These are phyloP conservation scores for Stegastes partitus DNA, from an alignment of 2,113 vertebrate species.

Conservation along the genomic window DNA sequence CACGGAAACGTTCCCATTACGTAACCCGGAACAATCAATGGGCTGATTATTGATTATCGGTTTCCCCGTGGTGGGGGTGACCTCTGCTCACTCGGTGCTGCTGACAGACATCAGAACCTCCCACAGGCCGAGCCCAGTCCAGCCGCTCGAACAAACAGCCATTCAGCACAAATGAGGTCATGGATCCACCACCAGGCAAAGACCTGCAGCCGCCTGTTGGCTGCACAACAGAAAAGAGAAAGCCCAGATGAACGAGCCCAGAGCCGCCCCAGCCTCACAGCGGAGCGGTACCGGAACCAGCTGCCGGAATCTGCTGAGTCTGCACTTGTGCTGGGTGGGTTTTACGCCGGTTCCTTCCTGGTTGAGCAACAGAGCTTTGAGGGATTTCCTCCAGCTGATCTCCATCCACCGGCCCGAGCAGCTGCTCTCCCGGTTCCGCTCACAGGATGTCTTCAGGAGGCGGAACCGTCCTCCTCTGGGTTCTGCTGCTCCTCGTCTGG, in stretches of 20 bases:
- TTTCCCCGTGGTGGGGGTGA: constrained; percentile 24
- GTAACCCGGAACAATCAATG: constrained; percentile 35
- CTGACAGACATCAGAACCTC: neutral
- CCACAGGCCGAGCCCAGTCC: constrained; percentile 75
- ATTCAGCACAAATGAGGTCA: constrained; percentile 79
- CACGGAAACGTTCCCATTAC: neutral
- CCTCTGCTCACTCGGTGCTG: neutral
- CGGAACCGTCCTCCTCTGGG: constrained; percentile 36
- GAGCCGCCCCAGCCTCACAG: no score
- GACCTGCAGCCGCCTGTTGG: constrained; percentile 31
- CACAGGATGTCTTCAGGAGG: constrained; percentile 55
- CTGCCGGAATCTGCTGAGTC: neutral
- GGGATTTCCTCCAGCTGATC: constrained; percentile 53
- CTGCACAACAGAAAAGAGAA: neutral
- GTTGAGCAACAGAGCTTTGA: constrained; percentile 39
- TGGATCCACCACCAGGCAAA: constrained; percentile 63
- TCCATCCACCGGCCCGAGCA: constrained; percentile 19
- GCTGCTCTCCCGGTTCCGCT: neutral
- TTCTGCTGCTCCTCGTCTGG: constrained; percentile 24
- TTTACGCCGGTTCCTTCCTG: constrained; percentile 11
- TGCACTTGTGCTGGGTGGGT: neutral
- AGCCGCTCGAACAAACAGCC: constrained; percentile 76
- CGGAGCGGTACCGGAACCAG: no score
- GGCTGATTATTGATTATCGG: constrained; percentile 26
- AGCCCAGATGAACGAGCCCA: no score